These are phyloP conservation scores for Protaetia brevitarsis DNA, from an alignment of 1,140 invertebrate species.

Conservation along the genomic window DNA sequence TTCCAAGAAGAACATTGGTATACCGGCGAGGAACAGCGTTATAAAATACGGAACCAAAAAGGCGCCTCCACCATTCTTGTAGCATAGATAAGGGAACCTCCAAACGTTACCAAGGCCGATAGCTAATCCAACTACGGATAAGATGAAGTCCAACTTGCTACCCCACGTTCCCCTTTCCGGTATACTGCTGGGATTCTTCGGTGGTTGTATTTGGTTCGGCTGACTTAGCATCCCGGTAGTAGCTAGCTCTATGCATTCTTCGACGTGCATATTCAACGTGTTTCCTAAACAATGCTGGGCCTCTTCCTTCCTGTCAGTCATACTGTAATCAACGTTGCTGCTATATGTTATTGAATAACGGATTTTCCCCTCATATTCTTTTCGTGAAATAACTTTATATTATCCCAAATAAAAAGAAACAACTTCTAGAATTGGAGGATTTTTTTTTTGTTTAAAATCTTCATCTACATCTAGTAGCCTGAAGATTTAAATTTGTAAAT, in stretches of 20 bases:
- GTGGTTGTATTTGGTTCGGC: constrained; percentile 41
- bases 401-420: no score
- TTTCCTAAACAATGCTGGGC: constrained; percentile 41
- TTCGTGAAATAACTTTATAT: no score
- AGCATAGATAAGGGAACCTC: constrained; percentile 73
- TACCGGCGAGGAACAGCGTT: constrained; percentile 88
- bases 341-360: constrained; percentile 23
- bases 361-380: constrained; percentile 44
- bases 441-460: not conserved
- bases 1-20: constrained; percentile 99
- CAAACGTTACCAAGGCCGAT: constrained; percentile 76
- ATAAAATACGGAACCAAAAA: constrained; percentile 95
- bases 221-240: constrained; percentile 41
- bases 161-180: constrained; percentile 60
- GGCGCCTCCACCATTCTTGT: constrained; percentile 79
- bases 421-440: not conserved
- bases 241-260: constrained; percentile 45
- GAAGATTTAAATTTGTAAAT: no score
- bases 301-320: constrained; percentile 44
- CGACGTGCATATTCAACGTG: constrained; percentile 45
- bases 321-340: constrained; percentile 28
- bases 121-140: constrained; percentile 72
- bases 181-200: constrained; percentile 35
- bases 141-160: constrained; percentile 75
- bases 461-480: not conserved